A percentile compares a stretch with the other conserved stretches of the same genome.
phyloP scores from a whole-genome alignment of 2,888 invertebrate species.

The Plebejus melissa region DNA sequence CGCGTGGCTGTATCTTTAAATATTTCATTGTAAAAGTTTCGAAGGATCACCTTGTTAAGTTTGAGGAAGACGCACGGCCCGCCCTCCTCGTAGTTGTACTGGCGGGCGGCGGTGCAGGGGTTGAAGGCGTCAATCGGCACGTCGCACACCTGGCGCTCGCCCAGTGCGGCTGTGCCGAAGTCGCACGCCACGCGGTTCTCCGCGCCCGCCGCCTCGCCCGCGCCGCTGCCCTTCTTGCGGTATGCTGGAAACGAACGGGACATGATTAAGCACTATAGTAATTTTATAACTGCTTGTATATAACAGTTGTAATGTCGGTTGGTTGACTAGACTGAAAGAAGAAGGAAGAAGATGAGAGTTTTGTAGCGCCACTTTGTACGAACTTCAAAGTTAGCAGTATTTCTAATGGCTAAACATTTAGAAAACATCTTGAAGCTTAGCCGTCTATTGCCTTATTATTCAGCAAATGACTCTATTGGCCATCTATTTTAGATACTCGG shows the following conservation, averaged over 20 bases:
- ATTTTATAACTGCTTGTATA: too few species aligned
- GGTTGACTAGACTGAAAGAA: not conserved
- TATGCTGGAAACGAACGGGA: slow-evolving; percentile 51
- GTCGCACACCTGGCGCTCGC: slow-evolving; percentile 88
- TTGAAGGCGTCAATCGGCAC: slow-evolving; percentile 86
- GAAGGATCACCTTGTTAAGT: slow-evolving; percentile 89
- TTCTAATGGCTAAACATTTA: too few species aligned
- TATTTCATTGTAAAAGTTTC: not conserved
- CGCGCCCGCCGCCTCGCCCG: slow-evolving; percentile 64
- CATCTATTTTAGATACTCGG: too few species aligned
- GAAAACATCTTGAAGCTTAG: too few species aligned
- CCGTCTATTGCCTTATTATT: too few species aligned
- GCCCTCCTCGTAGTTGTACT: slow-evolving; percentile 92
- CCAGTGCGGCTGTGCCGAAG: slow-evolving; percentile 79
- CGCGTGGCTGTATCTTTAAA: too few species aligned
- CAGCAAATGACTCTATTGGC: too few species aligned
- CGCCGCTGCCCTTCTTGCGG: slow-evolving; percentile 72
- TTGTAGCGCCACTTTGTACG: too few species aligned
- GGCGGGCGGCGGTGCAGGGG: slow-evolving; percentile 86
- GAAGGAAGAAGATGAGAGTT: too few species aligned
- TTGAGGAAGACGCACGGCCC: slow-evolving; percentile 98
- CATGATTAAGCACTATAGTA: not conserved
- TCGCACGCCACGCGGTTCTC: slow-evolving; percentile 83
- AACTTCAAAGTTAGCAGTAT: too few species aligned
- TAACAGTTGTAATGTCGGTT: not conserved